phyloP scores from a whole-genome alignment of 1,140 invertebrate species.

The Trissolcus basalis region DNA sequence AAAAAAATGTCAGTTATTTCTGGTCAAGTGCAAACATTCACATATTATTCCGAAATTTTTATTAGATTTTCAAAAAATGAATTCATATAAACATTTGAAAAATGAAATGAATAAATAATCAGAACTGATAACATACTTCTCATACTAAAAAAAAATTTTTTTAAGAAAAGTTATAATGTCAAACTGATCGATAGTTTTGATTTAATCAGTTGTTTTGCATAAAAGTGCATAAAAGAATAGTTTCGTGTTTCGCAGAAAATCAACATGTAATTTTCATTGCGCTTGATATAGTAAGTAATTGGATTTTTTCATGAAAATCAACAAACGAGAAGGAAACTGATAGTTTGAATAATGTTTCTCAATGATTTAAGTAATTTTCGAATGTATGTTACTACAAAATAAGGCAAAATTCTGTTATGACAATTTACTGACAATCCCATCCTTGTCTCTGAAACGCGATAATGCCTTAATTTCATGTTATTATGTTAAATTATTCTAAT shows the following conservation, averaged over 20 bases:
- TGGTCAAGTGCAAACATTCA: no score
- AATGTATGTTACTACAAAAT: constrained; percentile 41
- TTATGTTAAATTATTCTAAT: constrained; percentile 63
- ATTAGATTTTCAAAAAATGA: no score
- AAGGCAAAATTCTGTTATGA: constrained; percentile 23
- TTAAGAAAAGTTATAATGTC: no score
- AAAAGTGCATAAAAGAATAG: not conserved
- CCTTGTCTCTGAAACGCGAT: constrained; percentile 52
- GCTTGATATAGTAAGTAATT: constrained; percentile 25
- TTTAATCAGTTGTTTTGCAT: no score
- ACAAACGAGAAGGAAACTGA: constrained; percentile 14
- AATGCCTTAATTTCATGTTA: constrained; percentile 56
- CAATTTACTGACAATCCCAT: constrained; percentile 46
- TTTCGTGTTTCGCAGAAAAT: no score
- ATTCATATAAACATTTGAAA: no score
- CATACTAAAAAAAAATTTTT: no score
- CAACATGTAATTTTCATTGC: not conserved
- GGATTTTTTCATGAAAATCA: constrained; percentile 19
- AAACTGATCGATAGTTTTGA: no score
- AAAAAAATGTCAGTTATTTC: no score
- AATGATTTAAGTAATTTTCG: constrained; percentile 14
- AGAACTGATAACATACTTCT: no score
- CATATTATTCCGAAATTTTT: no score
- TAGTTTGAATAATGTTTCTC: constrained; percentile 47
- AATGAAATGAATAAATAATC: no score